Percentiles rank a stretch among this genome's conserved stretches.
Evolutionary conservation across 2,113 vertebrate genomes (phyloP).

Genomic region (Thunnus thynnus): DNA sequence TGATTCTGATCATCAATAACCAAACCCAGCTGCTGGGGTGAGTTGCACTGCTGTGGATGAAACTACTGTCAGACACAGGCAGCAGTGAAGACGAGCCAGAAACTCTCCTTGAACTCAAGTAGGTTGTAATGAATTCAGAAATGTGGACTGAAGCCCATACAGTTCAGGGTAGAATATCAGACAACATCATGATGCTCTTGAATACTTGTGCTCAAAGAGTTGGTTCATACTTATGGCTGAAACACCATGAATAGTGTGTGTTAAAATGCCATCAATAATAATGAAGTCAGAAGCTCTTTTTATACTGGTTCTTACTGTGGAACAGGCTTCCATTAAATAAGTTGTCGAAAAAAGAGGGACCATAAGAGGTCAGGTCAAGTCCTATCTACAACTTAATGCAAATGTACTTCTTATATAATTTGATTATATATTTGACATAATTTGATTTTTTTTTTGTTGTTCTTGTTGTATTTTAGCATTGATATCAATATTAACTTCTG

Average conservation of each 20-base stretch:
- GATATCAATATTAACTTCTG: too few relatives aligned
- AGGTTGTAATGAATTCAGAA: background rate
- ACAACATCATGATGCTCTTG: background rate
- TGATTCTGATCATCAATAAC: background rate
- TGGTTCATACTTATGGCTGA: background rate
- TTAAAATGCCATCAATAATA: background rate
- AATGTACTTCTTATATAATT: too few relatives aligned
- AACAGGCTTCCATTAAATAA: slow-evolving; percentile 6
- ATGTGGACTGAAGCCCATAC: too few relatives aligned
- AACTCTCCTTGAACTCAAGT: background rate
- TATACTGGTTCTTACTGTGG: background rate
- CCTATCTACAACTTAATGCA: too few relatives aligned
- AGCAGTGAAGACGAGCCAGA: too few relatives aligned
- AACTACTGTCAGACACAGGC: background rate
- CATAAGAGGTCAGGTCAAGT: background rate
- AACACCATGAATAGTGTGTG: background rate
- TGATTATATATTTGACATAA: too few relatives aligned
- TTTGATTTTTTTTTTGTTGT: too few relatives aligned
- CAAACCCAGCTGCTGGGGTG: background rate
- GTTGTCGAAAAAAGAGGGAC: background rate
- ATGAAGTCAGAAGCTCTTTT: background rate
- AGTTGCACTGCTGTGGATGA: background rate
- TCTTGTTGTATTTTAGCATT: too few relatives aligned
- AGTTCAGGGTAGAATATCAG: background rate
- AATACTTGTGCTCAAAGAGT: background rate